These are phyloP conservation scores for Paraplagusia blochii DNA, from an alignment of 2,113 vertebrate genomes.

Conservation along the genomic window DNA sequence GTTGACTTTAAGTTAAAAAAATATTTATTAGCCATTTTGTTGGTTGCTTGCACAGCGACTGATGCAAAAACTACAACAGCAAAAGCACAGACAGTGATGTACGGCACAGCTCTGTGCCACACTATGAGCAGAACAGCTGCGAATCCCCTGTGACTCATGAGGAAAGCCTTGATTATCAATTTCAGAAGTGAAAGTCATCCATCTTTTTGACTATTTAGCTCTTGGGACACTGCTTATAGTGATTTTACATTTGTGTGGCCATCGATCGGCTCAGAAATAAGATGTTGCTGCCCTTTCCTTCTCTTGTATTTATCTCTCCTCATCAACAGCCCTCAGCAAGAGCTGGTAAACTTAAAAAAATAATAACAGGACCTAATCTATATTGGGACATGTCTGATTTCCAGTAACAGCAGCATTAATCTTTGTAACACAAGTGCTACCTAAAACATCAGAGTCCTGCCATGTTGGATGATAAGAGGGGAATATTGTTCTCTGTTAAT, in stretches of 20 bases:
- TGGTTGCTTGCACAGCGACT: neutral
- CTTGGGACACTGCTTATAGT: no score
- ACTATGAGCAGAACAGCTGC: neutral
- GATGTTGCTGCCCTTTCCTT: constrained; percentile 10
- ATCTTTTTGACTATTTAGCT: constrained; percentile 11
- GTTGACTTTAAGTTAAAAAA: no score
- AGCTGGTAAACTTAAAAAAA: no score
- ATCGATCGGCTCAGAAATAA: constrained; percentile 24
- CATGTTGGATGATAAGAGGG: no score
- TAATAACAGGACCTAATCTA: neutral
- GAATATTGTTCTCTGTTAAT: no score
- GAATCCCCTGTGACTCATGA: constrained; percentile 9
- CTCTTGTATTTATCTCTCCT: neutral
- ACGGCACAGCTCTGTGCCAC: neutral
- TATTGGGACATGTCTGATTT: no score
- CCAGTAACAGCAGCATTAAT: no score
- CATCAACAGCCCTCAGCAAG: neutral
- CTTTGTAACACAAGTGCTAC: no score
- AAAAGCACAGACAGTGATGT: neutral
- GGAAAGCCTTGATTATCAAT: constrained; percentile 9
- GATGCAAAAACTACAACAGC: neutral
- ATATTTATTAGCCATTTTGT: neutral
- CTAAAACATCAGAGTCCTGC: no score
- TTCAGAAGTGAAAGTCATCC: constrained; percentile 40
- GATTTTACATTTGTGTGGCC: constrained; percentile 13